phyloP scores from a whole-genome alignment of 2,797 vertebrate species.

The Anas acuta region DNA sequence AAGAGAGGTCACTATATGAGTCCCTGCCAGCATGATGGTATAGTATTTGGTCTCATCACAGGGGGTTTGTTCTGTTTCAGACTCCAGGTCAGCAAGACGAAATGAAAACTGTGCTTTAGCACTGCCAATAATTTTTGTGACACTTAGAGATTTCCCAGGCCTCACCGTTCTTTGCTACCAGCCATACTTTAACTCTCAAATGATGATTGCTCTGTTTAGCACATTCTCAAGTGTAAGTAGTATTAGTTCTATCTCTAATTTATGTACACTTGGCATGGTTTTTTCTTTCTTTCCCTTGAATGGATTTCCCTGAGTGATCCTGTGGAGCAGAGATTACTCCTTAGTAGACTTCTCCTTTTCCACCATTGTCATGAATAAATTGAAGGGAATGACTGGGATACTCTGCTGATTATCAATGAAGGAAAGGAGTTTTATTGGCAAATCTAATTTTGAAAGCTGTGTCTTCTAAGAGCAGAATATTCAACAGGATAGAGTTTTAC shows the following conservation, averaged over 20 bases:
- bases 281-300: neutral
- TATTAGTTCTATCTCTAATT: neutral
- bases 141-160: neutral
- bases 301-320: neutral
- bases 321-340: neutral
- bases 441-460: slow-evolving; percentile 59
- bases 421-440: slow-evolving; percentile 39
- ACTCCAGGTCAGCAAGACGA: neutral
- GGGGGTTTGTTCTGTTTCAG: neutral
- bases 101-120: neutral
- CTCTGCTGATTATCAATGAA: slow-evolving; percentile 44
- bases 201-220: neutral
- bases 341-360: neutral
- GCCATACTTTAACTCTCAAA: neutral
- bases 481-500: slow-evolving; percentile 63
- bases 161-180: neutral
- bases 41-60: neutral
- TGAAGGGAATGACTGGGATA: slow-evolving; percentile 8
- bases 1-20: neutral
- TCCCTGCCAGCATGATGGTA: neutral
- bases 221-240: neutral
- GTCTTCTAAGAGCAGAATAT: slow-evolving; percentile 56
- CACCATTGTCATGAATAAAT: slow-evolving; percentile 39
- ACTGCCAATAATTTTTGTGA: neutral
- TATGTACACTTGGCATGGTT: neutral